Base-by-base conservation (phyloP, 2,113 vertebrate genomes). In the Muscicapa adusta region DNA sequence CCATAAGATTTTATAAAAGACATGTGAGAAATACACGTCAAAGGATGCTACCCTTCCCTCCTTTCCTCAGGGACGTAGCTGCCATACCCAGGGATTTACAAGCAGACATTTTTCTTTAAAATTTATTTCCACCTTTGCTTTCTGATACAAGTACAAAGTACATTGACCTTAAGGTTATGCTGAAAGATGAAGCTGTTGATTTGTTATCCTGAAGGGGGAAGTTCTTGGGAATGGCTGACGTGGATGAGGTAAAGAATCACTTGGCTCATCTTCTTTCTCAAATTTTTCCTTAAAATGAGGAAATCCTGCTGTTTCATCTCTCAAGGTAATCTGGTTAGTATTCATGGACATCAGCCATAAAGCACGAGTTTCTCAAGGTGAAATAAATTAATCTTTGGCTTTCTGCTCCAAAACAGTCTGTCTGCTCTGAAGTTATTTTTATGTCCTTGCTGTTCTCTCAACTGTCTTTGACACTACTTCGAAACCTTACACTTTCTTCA, bases 301-400 rank as follows among this genome's bases (percentile, higher is more conserved):
- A 90, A 94, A 88, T 90, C 10, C 15, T 91, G 72, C 91, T 71
- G 56, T 94, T 88, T 93, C 75, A 74, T 86, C 63, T 92, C 43
- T 58, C 57, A 63, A 11, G 31, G 74, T 74, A 71, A 71, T 54
- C 76, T 89, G 26, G 70, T 94, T 67, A 93, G 29, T 76, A 92
- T 93, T 86, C 82, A 48, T 67, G 36, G 88, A 60, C 9, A 48
- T 56, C 56, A 80, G 38, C 31, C 18, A n/a, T 31, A 53, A 84
- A 80, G 43, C 72, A 86, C 1, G 0, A 86, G 47, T 86, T 92
- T 68, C 7, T 92, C 79, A 84, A 94, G 86, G 76, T 96, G 76
- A 77, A 89, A 80, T 76, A 60, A 92, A 83, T 80, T 80, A 83
- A 62, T 86, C 57, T 75, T 63, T 88, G 74, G 11, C 20, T 76